Evolutionary conservation across 2,113 vertebrate species (phyloP), one percentile per base, ranked within the genome.

Genomic region (Microcebus lehilahytsara): DNA sequence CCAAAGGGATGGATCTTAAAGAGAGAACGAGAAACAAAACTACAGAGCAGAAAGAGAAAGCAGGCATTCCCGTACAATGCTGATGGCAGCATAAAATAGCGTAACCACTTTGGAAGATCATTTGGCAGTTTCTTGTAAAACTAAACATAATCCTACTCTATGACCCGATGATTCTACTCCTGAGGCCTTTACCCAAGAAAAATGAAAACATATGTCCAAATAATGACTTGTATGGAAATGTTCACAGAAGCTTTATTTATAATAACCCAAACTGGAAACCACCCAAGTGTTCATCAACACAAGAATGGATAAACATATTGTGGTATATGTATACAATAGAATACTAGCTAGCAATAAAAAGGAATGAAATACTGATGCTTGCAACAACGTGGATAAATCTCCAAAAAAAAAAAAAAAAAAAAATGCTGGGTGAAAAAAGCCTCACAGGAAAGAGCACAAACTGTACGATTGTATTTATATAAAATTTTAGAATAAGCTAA

Each of bases 211-310:
- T 42, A 62, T 14, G 25, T 62, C 42, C 4, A 1, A 17, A 96
- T 94, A 93, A 75, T 81, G 84, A 94, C 74, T 89, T 91, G n/a
- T 79, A 90, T n/a, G 42, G 75, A 66, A 92, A 93, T 91, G 62
- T 75, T 91, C 46, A 34, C 3, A 80, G 91, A 81, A 74, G 72
- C 75, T 95, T 88, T 94, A 80, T 96, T 96, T 95, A 85, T 87
- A 87, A 87, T 23, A 93, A 51, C 1, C 25, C 23, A 84, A 86
- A 62, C 11, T 97, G 90, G 64, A 95, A 93, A 74, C 7, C 32
- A 30, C 51, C 58, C 85, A 81, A 89, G n/a, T 23, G 19, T 72
- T 90, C 88, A 78, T 87, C 56, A 81, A 51, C 5, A 19, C 32
- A 86, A 93, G 40, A 91, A 62, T 56, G 88, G 32, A 62, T 85